A percentile compares a stretch with the other conserved stretches of the same genome.
Conservation (phyloP, 2,888 invertebrate genomes). For the Pollenia amentaria region DNA sequence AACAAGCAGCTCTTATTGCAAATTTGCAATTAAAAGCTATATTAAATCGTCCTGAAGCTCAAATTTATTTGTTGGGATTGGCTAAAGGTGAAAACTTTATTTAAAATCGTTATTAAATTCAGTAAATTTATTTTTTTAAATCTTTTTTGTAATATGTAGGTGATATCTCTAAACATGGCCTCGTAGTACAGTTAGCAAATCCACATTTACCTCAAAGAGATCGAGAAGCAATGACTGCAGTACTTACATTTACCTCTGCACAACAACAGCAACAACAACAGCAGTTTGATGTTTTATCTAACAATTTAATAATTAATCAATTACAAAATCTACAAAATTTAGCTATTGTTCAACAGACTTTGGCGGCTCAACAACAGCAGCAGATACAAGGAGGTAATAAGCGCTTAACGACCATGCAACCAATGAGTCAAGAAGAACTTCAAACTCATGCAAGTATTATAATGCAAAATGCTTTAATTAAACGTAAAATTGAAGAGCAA, state of each 20-base stretch:
- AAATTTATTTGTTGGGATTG: slow-evolving; percentile 80
- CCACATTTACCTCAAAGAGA: slow-evolving; percentile 81
- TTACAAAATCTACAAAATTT: slow-evolving; percentile 83
- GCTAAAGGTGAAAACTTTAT: slow-evolving; percentile 79
- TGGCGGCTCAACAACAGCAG: slow-evolving; percentile 77
- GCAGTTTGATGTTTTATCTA: slow-evolving; percentile 80
- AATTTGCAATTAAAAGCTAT: slow-evolving; percentile 82
- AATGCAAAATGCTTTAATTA: slow-evolving; percentile 83
- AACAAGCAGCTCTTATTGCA: slow-evolving; percentile 82
- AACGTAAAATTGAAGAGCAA: slow-evolving; percentile 83
- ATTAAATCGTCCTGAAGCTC: slow-evolving; percentile 81
- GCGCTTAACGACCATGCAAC: slow-evolving; percentile 59
- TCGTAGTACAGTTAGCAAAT: slow-evolving; percentile 82
- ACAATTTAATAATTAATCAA: slow-evolving; percentile 81
- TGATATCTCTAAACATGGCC: slow-evolving; percentile 83
- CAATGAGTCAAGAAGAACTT: slow-evolving; percentile 81
- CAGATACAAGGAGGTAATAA: slow-evolving; percentile 37
- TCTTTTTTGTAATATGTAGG: slow-evolving; percentile 75
- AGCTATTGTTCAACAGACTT: slow-evolving; percentile 81
- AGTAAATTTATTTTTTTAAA: slow-evolving; percentile 12
- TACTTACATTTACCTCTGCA: slow-evolving; percentile 82
- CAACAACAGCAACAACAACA: slow-evolving; percentile 82
- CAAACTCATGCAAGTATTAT: slow-evolving; percentile 82
- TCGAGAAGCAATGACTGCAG: slow-evolving; percentile 83
- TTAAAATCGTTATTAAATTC: slow-evolving; percentile 13